Base-by-base conservation (phyloP, 1,140 invertebrate genomes). In the Pomacea maculata region DNA sequence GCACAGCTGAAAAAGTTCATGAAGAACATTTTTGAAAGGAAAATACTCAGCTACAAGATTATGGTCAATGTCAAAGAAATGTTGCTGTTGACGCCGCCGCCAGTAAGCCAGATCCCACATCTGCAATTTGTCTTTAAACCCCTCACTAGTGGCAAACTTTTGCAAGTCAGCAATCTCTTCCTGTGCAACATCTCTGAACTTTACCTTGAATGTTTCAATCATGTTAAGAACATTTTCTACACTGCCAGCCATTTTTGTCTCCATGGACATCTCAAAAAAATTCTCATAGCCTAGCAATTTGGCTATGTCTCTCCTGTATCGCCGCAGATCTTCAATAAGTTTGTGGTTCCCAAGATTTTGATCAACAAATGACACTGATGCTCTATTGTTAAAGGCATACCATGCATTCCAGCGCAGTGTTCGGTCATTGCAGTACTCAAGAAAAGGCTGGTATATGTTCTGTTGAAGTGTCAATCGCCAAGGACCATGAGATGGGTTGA, bases 241-340 rank as follows among this genome's bases (percentile, higher is more conserved):
- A 83, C 90, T 95, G 61, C 94, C 95, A 7, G 96, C 96, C 96
- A 98, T 98, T 93, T 98, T 98, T 0, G 96, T 97, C 92, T 96
- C 94, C 96, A 98, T 97, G 57, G 95, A 96, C 94, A 98, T 94
- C 57, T 97, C 94, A 0, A 93, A 94, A 91, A 93, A 98, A 80
- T 93, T 94, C 75, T 95, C 92, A 90, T 94, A 98, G 0, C 97
- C 97, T 72, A 98, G 91, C 34, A 95, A 83, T 86, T 94, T 92
- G 0, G 97, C 96, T 87, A 95, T 94, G 72, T 95, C 93, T 83
- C 80, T 93, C 93, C 93, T 92, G 70, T 94, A 87, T 63, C 86
- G 89, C 63, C 96, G 92, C 71, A 98, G 95, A 86, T 96, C 94
- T 90, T 97, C 95, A 75, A 98, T 90, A 84, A 94, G 91, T 88